These are phyloP conservation scores for Leptogaster cylindrica DNA, from an alignment of 2,888 invertebrate genomes.

Conservation along the genomic window DNA sequence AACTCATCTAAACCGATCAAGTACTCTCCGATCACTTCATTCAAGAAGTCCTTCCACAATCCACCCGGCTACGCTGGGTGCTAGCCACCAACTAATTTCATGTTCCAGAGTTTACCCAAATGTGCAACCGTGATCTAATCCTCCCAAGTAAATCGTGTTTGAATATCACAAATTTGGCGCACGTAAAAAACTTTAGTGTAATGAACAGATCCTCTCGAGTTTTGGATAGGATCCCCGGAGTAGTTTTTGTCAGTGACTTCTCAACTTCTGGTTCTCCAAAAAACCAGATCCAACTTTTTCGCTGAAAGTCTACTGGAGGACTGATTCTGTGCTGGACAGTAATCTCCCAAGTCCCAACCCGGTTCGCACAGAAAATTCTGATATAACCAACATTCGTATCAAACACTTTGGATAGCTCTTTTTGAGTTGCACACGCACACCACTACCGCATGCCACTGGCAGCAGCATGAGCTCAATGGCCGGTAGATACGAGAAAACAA, in stretches of 20 bases:
- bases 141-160: not conserved
- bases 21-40: slow-evolving; percentile 18
- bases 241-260: too few relatives aligned
- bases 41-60: slow-evolving; percentile 37
- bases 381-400: slow-evolving; percentile 29
- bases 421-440: slow-evolving; percentile 32
- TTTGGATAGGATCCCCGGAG: too few relatives aligned
- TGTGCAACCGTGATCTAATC: slow-evolving; percentile 41
- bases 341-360: slow-evolving; percentile 45
- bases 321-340: slow-evolving; percentile 47
- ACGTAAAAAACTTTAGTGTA: too few relatives aligned
- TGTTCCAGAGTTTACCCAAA: slow-evolving; percentile 51
- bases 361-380: slow-evolving; percentile 34
- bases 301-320: slow-evolving; percentile 50
- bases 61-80: slow-evolving; percentile 58
- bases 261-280: not conserved
- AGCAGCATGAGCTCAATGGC: slow-evolving; percentile 28
- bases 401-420: slow-evolving; percentile 24
- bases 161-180: too few relatives aligned
- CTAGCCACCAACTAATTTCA: slow-evolving; percentile 59
- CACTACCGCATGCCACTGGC: slow-evolving; percentile 8
- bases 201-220: too few relatives aligned
- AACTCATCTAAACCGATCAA: slow-evolving; percentile 32
- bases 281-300: slow-evolving; percentile 47
- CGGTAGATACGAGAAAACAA: slow-evolving; percentile 29